Base-by-base conservation (phyloP, 1,140 invertebrate genomes). In the Drosophila pruinosa region DNA sequence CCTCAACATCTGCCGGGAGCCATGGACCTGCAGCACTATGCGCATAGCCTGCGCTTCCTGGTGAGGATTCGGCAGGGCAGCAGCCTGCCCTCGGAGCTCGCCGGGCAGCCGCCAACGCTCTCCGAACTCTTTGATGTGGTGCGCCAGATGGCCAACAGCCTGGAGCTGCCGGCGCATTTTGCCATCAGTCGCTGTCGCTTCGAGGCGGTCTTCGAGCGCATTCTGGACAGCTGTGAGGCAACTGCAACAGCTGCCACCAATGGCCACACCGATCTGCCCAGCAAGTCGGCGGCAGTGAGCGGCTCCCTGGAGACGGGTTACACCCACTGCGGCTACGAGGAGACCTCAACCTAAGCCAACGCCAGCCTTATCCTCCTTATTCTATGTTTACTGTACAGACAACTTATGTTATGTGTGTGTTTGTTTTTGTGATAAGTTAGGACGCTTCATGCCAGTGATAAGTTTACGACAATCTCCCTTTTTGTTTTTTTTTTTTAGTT, bases 161-260 rank as follows among this genome's bases (percentile, higher is more conserved):
- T 72, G 17, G 63, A 69, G 36, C 39, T 45, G 57, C 70, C 47
- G 21, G 48, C 78, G 1, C 78, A 80, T 4, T 83, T 89, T 39
- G 78, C 90, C 5, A 56, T 91, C 8, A 89, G 22, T 22, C 78
- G 75, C 4, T 91, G 90, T 38, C 85, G 79, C 10, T 81, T 91
- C 15, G 90, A 91, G 68, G 61, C 76, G 0, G 82, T 91, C 4
- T 91, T 91, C 22, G 90, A 91, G 48, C 63, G 86, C 3, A 91
- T 91, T 12, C 67, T 91, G 5, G 90, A 91, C 41, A 86, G 41
- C 64, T 54, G 53, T 15, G 72, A 77, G 15, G 52, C 47, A 19
- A 28, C 19, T 10, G 8, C 52, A 36, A 57, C 21, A 12, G 7
- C 59, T 2, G 28, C 43, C 4, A 5, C n/a, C 3, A 45, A 38